Evolutionary conservation across 2,888 invertebrate genomes (phyloP).

Genomic region (Calliphora vomitoria): DNA sequence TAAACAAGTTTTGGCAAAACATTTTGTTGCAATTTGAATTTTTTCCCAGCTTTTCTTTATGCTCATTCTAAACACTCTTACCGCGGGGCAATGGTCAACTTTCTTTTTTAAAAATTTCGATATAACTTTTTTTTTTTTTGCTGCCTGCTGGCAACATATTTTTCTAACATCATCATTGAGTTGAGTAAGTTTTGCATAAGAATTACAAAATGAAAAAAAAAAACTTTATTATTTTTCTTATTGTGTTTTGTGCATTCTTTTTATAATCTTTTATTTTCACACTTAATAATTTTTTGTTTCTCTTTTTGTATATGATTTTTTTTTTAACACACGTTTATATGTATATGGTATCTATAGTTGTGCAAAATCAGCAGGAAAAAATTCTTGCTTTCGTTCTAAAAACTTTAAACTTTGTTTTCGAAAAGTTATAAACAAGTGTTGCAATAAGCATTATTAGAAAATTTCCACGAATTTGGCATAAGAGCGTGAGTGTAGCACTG

Average conservation of each 20-base stretch:
- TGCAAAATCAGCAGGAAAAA: constrained; percentile 35
- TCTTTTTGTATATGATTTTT: neutral
- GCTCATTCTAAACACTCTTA: neutral
- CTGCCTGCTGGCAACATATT: constrained; percentile 49
- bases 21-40: constrained; percentile 25
- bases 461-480: constrained; percentile 9
- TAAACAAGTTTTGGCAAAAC: neutral
- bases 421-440: constrained; percentile 55
- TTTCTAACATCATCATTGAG: constrained; percentile 36
- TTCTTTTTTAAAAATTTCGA: constrained; percentile 20
- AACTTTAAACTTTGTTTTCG: constrained; percentile 46
- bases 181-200: constrained; percentile 56
- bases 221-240: neutral
- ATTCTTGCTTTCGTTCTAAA: neutral
- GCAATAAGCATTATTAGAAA: constrained; percentile 55
- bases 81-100: constrained; percentile 43
- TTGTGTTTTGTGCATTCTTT: constrained; percentile 21
- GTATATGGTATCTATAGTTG: neutral
- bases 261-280: constrained; percentile 34
- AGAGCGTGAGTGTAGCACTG: neutral
- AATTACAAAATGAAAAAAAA: neutral
- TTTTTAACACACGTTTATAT: neutral
- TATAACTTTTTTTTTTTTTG: neutral
- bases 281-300: constrained; percentile 21
- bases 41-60: neutral